phyloP scores from a whole-genome alignment of 2,113 vertebrate species.

The Dinomys branickii region DNA sequence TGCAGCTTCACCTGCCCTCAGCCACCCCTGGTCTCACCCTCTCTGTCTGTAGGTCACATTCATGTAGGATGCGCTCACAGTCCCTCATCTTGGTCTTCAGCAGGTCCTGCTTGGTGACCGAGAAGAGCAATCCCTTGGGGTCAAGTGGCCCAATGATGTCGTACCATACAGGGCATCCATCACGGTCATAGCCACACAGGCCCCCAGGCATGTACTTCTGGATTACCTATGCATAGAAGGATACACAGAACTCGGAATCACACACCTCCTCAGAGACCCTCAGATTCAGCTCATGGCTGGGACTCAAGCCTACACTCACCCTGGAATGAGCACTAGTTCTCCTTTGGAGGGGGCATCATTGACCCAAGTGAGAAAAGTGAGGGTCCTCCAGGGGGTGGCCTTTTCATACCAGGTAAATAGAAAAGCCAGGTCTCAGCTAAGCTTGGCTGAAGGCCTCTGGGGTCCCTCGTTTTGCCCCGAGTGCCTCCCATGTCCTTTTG shows the following conservation, averaged over 20 bases:
- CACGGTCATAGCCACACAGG: conserved; percentile 93
- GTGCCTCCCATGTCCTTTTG: rapidly evolving
- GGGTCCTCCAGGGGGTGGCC: too few relatives aligned
- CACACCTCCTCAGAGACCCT: neutral
- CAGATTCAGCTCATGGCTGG: neutral
- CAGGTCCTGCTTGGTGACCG: conserved; percentile 96
- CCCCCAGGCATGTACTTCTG: conserved; percentile 94
- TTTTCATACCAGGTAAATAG: neutral
- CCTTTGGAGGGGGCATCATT: neutral
- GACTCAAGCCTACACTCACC: neutral
- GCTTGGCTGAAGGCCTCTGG: neutral
- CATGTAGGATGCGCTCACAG: conserved; percentile 90
- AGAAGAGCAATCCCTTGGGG: conserved; percentile 95
- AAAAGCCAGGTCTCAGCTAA: neutral
- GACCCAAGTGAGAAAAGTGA: neutral
- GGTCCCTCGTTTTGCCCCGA: neutral
- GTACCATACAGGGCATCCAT: conserved; percentile 94
- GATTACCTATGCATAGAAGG: conserved; percentile 88
- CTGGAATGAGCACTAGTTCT: neutral
- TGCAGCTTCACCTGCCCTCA: neutral
- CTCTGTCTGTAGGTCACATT: conserved; percentile 90
- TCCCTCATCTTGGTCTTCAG: conserved; percentile 96
- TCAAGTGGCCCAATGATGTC: conserved; percentile 96
- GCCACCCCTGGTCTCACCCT: conserved; percentile 84
- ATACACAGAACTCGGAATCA: neutral